These are phyloP conservation scores for Chelon labrosus DNA, from an alignment of 2,797 vertebrate species.

Conservation along the genomic window DNA sequence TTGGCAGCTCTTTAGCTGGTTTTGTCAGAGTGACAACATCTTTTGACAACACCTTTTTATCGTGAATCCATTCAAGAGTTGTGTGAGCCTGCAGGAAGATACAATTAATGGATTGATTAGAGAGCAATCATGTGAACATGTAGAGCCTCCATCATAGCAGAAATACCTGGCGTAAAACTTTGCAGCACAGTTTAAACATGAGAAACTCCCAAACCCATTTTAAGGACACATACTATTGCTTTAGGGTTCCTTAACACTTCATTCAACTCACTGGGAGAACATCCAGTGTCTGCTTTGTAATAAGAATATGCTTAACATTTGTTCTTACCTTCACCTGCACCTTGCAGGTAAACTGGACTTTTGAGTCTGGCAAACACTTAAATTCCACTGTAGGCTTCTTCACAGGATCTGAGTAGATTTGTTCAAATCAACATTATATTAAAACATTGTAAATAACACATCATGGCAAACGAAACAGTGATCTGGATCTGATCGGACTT, in stretches of 20 bases:
- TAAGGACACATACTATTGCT: too few relatives aligned
- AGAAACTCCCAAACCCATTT: too few relatives aligned
- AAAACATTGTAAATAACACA: too few relatives aligned
- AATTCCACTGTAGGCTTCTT: rapidly evolving
- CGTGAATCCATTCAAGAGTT: neutral
- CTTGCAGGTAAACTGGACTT: slow-evolving; percentile 25
- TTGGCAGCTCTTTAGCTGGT: rapidly evolving
- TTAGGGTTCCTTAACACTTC: too few relatives aligned
- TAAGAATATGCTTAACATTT: neutral
- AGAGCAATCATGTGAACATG: neutral
- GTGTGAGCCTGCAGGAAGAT: rapidly evolving
- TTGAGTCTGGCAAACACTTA: rapidly evolving
- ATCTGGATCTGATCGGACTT: too few relatives aligned
- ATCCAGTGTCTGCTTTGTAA: neutral
- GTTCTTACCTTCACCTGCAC: slow-evolving; percentile 30
- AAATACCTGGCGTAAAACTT: neutral
- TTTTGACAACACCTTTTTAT: rapidly evolving
- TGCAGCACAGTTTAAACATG: neutral
- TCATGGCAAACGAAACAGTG: too few relatives aligned
- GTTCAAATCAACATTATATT: neutral
- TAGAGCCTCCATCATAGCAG: neutral
- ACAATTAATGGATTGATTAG: neutral
- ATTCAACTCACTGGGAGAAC: neutral
- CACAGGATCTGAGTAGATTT: slow-evolving; percentile 5
- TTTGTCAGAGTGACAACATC: rapidly evolving